Conservation (phyloP, 2,888 invertebrate species). For the Cantharis rufa region DNA sequence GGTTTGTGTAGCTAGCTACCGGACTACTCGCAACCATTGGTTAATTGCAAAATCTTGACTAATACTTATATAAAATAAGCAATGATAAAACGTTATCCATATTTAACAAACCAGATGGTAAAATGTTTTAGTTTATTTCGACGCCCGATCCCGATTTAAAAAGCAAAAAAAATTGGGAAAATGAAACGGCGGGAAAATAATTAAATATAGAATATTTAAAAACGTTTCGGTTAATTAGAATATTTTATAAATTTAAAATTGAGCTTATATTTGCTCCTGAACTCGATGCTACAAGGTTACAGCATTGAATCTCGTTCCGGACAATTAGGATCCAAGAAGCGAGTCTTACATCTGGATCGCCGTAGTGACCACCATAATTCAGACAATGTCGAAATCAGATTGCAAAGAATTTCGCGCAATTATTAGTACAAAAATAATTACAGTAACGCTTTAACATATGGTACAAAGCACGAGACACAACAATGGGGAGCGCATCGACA, state of each 20-base stretch:
- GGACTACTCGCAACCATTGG: slow-evolving; percentile 57
- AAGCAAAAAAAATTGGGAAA: background rate
- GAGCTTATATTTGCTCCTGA: background rate
- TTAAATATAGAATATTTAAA: background rate
- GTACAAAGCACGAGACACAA: slow-evolving; percentile 29
- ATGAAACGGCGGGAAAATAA: background rate
- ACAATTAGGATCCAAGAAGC: slow-evolving; percentile 37
- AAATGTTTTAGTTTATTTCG: background rate
- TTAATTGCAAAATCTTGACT: slow-evolving; percentile 29
- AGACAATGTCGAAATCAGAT: slow-evolving; percentile 15
- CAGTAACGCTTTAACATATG: slow-evolving; percentile 28
- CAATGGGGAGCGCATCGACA: slow-evolving; percentile 30
- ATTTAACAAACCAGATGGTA: background rate
- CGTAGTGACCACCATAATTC: slow-evolving; percentile 14
- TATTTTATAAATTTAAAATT: background rate
- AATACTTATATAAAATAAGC: background rate
- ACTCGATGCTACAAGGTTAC: slow-evolving; percentile 23
- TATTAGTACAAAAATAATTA: slow-evolving; percentile 29
- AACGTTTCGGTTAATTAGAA: background rate
- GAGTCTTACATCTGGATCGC: slow-evolving; percentile 29
- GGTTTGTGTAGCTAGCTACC: slow-evolving; percentile 57
- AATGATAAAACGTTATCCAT: background rate
- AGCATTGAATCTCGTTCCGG: slow-evolving; percentile 34
- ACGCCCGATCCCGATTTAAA: background rate
- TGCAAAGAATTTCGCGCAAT: slow-evolving; percentile 29